Base-by-base conservation (phyloP, 37 sponge, comb jelly and placozoan species). In the Ephydatia muelleri region DNA sequence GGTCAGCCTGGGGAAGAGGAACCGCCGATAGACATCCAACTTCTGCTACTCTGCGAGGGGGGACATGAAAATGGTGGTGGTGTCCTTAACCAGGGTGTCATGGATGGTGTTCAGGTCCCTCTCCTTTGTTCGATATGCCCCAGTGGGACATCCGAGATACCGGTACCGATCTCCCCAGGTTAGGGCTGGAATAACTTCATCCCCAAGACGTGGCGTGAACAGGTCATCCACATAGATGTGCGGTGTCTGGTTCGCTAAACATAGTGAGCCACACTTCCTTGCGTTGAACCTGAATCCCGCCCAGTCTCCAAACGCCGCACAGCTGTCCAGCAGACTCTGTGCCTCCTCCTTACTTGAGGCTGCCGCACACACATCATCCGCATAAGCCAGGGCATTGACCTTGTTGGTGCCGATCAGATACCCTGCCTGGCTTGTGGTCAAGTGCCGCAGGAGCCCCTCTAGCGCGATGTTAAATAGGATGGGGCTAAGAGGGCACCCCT, bases 41-140 rank as follows among this genome's bases (percentile, higher is more conserved):
- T 88, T 88, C 73, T 83, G 89, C 89, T 84, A 88, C 31, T 82
- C 80, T 21, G 83, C 34, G 4, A 88, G 73, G 1, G 2, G 36
- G 48, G 69, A 67, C 38, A 27, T 19, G 11, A 23, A 9, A 19
- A 87, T 80, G 4, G 12, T 74, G 6, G 29, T 43, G 23, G 40
- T 29, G 11, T 11, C 75, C 2, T 6, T 1, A 25, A 72, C 2
- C 8, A 75, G 12, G 21, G 36, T 25, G 1, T 80, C 75, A 0
- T 2, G 47, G 23, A 75, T 27, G 0, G 13, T 47, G 5, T 28
- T 34, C 21, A 57, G 14, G 5, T 22, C 4, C 2, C 67, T 40
- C 0, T 2, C 30, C 2, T 35, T 57, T 16, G 26, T 69, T 27
- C 75, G 19, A n/a, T n/a, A n/a, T n/a, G n/a, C n/a, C 13, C 81